phyloP scores from a whole-genome alignment of 2,797 vertebrate species.

The Hipposideros larvatus region DNA sequence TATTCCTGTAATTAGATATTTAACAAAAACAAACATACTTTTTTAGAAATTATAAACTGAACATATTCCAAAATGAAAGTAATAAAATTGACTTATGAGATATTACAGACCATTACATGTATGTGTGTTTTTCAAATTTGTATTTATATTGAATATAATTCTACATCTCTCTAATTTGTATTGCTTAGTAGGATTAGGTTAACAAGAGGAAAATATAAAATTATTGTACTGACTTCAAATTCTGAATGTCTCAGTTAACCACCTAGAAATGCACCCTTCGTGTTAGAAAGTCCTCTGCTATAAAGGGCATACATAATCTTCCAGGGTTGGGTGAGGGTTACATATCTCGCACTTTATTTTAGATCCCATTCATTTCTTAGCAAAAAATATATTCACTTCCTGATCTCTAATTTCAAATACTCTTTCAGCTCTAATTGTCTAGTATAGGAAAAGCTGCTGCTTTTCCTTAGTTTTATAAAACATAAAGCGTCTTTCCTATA shows the following conservation, averaged over 20 bases:
- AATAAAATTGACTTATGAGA: conserved; percentile 7
- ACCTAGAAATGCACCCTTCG: background rate
- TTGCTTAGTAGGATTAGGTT: background rate
- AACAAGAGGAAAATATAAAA: background rate
- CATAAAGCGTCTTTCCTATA: background rate
- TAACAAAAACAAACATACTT: background rate
- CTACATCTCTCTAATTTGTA: background rate
- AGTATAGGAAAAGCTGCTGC: background rate
- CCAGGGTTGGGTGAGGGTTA: background rate
- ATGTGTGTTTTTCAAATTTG: background rate
- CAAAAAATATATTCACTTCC: background rate
- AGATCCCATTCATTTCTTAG: background rate
- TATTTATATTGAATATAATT: conserved; percentile 36
- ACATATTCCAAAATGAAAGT: background rate
- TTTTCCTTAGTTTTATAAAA: conserved; percentile 31
- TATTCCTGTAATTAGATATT: conserved; percentile 47
- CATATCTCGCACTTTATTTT: background rate
- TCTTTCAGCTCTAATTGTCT: background rate
- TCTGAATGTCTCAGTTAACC: conserved; percentile 23
- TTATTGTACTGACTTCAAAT: background rate
- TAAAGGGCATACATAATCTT: background rate
- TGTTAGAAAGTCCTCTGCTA: background rate
- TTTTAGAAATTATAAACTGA: conserved; percentile 31
- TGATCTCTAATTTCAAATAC: background rate
- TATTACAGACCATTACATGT: background rate